A percentile compares a stretch with the other conserved stretches of the same genome.
Conservation (phyloP, 23 tunicate genomes). For the Phallusia fumigata region DNA sequence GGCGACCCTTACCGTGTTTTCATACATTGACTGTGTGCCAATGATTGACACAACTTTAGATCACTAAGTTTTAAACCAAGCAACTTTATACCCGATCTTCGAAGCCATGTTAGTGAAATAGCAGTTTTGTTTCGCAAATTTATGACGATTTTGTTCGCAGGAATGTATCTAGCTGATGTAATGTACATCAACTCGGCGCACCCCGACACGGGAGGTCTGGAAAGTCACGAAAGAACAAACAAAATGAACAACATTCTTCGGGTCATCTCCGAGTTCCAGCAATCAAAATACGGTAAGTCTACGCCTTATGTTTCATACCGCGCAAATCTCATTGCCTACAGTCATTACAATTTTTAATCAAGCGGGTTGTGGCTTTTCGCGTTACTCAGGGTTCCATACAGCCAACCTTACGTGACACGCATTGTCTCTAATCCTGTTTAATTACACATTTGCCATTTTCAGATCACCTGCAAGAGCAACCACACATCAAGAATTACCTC, state of each 20-base stretch:
- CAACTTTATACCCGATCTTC: too few species aligned
- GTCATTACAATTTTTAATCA: too few species aligned
- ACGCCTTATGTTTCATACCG: too few species aligned
- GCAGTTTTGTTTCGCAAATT: too few species aligned
- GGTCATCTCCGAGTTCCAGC: conserved; percentile 79
- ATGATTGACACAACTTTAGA: too few species aligned
- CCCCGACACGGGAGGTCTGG: conserved; percentile 96
- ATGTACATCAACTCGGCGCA: conserved; percentile 94
- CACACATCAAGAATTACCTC: conserved; percentile 86
- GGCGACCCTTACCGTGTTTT: background rate
- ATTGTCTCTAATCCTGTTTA: background rate
- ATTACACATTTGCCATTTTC: background rate
- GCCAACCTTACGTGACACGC: background rate
- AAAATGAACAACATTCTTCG: conserved; percentile 98
- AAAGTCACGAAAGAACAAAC: conserved; percentile 69
- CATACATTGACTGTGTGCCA: background rate
- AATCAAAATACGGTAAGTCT: conserved; percentile 78
- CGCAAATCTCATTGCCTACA: too few species aligned
- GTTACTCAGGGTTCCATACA: too few species aligned
- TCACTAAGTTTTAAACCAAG: too few species aligned
- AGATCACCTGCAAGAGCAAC: conserved; percentile 79
- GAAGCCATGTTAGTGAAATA: too few species aligned
- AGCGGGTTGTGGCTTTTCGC: too few species aligned
- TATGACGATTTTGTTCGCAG: conserved; percentile 21
- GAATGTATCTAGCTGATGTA: conserved; percentile 86